Evolutionary conservation across 2,113 vertebrate species (phyloP).

Genomic region (Pseudonaja textilis): DNA sequence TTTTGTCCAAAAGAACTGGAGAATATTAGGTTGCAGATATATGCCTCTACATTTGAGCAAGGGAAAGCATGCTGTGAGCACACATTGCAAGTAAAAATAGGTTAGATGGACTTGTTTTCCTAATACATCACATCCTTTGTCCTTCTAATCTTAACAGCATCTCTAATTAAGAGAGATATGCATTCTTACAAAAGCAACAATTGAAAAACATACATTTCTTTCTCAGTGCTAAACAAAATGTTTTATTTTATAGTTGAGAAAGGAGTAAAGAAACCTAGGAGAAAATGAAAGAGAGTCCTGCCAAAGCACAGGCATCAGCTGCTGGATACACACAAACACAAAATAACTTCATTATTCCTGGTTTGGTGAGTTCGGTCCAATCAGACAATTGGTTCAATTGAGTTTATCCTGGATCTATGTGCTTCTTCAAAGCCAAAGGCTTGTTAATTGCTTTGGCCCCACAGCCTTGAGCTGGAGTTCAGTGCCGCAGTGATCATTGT

Average conservation of each 20-base stretch:
- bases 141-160: conserved; percentile 1
- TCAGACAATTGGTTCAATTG: conserved; percentile 3
- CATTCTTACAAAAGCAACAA: not conserved
- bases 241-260: conserved; percentile 9
- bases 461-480: not conserved
- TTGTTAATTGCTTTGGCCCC: not conserved
- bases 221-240: conserved; percentile 1
- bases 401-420: not conserved
- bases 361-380: conserved; percentile 1
- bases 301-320: conserved; percentile 12
- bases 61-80: not conserved
- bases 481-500: not conserved
- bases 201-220: not conserved
- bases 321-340: conserved; percentile 11
- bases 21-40: not conserved
- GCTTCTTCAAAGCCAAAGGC: conserved; percentile 13
- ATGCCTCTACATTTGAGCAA: not conserved
- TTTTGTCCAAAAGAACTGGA: not conserved
- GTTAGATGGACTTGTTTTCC: conserved; percentile 1
- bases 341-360: conserved; percentile 24
- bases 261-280: not conserved
- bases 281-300: not conserved
- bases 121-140: conserved; percentile 17
- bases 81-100: not conserved
- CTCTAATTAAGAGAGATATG: conserved; percentile 19